A percentile compares a stretch with the other conserved stretches of the same genome.
Evolutionary conservation across 2,888 invertebrate genomes (phyloP).

Genomic region (Platypus cylindrus): DNA sequence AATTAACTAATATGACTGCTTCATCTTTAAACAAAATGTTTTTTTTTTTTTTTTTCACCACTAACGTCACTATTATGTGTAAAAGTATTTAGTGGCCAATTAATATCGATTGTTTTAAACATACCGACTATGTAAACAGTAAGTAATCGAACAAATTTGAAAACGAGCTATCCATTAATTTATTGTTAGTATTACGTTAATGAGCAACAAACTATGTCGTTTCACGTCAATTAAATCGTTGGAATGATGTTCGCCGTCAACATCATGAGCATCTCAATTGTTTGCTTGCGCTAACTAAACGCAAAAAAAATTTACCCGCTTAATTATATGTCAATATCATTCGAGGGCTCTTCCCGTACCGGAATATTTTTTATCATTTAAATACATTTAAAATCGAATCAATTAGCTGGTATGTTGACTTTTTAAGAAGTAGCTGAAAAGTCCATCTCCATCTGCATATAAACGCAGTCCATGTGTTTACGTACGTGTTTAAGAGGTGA

Average conservation of each 20-base stretch:
- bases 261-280: constrained; percentile 1
- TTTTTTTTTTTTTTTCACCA: no score
- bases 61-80: no score
- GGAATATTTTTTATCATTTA: constrained; percentile 22
- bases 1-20: no score
- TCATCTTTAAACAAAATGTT: no score
- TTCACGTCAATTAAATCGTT: neutral
- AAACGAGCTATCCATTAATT: no score
- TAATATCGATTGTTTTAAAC: constrained; percentile 1
- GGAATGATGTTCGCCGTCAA: constrained; percentile 8
- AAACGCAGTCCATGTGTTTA: constrained; percentile 20
- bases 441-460: constrained; percentile 10
- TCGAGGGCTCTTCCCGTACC: constrained; percentile 15
- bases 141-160: neutral
- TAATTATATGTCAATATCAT: constrained; percentile 24
- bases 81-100: constrained; percentile 4
- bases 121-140: constrained; percentile 4
- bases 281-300: no score
- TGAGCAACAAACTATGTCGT: constrained; percentile 1
- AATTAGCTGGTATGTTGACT: constrained; percentile 25
- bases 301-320: constrained; percentile 18
- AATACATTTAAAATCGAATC: constrained; percentile 28
- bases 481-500: constrained; percentile 26
- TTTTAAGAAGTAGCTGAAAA: constrained; percentile 21
- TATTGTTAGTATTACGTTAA: constrained; percentile 7